Base-by-base conservation (phyloP, 30 jellyfish, hydroid and myxozoan genomes). In the Chrysaora quinquecirrha region DNA sequence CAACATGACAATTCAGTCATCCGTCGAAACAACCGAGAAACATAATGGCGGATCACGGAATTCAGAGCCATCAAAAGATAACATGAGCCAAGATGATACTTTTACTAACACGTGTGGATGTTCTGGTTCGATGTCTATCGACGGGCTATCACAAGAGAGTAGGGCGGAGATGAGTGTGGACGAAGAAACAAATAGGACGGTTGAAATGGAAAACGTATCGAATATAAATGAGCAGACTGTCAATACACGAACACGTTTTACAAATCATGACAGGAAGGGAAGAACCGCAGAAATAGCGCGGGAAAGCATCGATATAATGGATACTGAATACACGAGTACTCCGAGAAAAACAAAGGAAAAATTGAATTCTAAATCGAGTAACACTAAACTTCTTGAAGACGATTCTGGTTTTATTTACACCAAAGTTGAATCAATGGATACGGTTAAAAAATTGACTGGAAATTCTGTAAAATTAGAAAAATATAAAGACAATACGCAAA, bases 381-480 rank as follows among this genome's bases (percentile, higher is more conserved):
- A 9, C 25, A 19, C 9, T 2, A 52, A 20, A 52, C 7, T 20
- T 12, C 29, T 27, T 33, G 64, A n/a, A 27, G 90, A 66, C 28
- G 90, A 80, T 34, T 50, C 87, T 19, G 90, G 90, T 3, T 80
- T 80, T 0, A 80, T 80, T 35, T 80, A 80, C 73, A 80, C 90
- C 49, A 80, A 67, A 66, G 72, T 80, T 33, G 80, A 67, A 35
- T 33, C 90, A 22, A 78, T 47, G 34, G 65, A 25, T 34, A 33
- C 78, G 34, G 60, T 80, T 1, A 80, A 65, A 31, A 80, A 68
- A 6, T 33, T 80, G 23, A 80, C 90, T 1, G 90, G 90, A 48
- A 80, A 80, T 80, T 79, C 90, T 10, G 72, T 80, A 1, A 49
- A 49, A 47, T 48, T 80, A 19, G 90, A 80, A 77, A 34, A 21